phyloP scores from a whole-genome alignment of 2,113 vertebrate species.

The Tretioscincus oriximinensis region DNA sequence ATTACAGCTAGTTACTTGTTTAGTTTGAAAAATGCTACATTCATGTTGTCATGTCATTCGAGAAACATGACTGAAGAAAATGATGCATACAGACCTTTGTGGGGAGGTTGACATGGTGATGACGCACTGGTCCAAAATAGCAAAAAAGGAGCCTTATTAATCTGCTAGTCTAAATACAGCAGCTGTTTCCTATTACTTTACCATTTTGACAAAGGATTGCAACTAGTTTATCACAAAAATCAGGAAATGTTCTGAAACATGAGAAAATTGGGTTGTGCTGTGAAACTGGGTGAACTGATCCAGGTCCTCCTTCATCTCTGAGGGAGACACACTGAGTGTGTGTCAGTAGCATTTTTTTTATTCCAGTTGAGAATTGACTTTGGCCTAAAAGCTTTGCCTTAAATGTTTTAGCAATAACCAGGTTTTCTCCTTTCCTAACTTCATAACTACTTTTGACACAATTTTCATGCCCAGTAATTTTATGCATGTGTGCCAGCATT shows the following conservation, averaged over 20 bases:
- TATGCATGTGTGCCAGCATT: neutral
- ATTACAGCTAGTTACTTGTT: neutral
- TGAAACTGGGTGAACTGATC: too few relatives aligned
- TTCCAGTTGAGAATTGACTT: neutral
- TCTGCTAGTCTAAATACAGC: too few relatives aligned
- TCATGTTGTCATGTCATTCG: neutral
- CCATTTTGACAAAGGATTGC: too few relatives aligned
- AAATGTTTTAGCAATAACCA: neutral
- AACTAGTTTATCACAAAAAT: too few relatives aligned
- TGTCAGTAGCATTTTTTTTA: neutral
- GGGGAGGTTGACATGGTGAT: neutral
- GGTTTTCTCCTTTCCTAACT: neutral
- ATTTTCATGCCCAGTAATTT: neutral
- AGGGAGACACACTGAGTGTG: too few relatives aligned
- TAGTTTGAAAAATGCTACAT: neutral
- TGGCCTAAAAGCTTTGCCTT: neutral
- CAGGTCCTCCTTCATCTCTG: too few relatives aligned
- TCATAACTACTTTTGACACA: neutral
- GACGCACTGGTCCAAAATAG: too few relatives aligned
- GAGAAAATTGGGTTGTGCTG: too few relatives aligned
- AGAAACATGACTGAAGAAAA: neutral
- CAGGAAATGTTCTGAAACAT: too few relatives aligned
- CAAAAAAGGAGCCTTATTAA: too few relatives aligned
- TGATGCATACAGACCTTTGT: neutral
- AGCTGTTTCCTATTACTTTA: too few relatives aligned